A percentile compares a stretch with the other conserved stretches of the same genome.
phyloP scores from a whole-genome alignment of 2,888 invertebrate species.

The Amblyjoppa fuscipennis region DNA sequence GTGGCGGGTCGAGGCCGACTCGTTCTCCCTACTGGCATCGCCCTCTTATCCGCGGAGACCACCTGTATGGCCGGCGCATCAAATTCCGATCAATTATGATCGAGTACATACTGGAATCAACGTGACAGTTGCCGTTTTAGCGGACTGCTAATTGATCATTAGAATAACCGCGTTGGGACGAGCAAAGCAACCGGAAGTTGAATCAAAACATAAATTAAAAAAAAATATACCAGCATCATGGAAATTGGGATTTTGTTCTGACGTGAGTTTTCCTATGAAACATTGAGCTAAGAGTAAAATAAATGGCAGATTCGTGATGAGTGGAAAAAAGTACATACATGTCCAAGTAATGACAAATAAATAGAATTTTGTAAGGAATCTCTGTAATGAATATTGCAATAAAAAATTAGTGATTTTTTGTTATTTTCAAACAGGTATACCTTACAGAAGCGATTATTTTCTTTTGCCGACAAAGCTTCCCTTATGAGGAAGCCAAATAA shows the following conservation, averaged over 20 bases:
- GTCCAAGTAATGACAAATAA: neutral
- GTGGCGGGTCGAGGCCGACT: slow-evolving; percentile 4
- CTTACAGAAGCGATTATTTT: no score
- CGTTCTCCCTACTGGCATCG: neutral
- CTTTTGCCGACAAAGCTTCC: no score
- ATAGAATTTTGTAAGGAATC: neutral
- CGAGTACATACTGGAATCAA: neutral
- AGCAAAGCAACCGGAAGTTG: neutral
- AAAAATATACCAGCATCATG: neutral
- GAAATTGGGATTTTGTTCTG: no score
- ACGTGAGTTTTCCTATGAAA: no score
- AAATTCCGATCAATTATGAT: neutral
- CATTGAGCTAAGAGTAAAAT: no score
- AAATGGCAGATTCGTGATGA: no score
- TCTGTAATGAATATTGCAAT: no score
- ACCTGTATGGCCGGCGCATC: neutral
- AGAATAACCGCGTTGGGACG: neutral
- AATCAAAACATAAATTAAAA: neutral
- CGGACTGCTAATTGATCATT: neutral
- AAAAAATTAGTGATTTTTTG: no score
- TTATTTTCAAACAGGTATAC: no score
- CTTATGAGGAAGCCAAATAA: no score
- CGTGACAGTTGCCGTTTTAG: neutral
- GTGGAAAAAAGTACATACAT: neutral
- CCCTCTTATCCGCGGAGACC: neutral